phyloP scores from a whole-genome alignment of 2,113 vertebrate genomes.

The Gallinago paraguaiae region DNA sequence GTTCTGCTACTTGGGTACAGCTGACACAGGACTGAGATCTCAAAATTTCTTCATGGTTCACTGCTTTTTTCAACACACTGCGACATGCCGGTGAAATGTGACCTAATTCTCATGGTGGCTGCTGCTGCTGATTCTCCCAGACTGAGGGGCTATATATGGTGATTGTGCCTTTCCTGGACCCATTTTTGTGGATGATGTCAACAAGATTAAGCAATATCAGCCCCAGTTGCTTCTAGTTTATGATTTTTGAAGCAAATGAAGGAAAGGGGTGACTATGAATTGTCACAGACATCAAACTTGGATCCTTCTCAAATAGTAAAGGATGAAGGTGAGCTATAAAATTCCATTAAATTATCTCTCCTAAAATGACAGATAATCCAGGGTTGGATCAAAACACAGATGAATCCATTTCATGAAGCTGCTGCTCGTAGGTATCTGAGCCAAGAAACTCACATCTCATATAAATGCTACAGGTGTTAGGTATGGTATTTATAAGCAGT shows the following conservation, averaged over 20 bases:
- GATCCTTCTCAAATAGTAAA: background rate
- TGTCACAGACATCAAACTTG: background rate
- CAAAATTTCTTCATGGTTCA: background rate
- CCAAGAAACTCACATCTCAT: background rate
- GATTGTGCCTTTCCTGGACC: background rate
- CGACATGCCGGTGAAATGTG: background rate
- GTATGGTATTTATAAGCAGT: background rate
- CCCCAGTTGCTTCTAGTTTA: background rate
- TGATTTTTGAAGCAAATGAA: background rate
- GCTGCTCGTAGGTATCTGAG: background rate
- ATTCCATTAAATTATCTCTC: background rate
- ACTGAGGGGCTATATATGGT: fast-evolving
- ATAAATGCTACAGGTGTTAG: background rate
- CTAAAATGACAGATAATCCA: background rate
- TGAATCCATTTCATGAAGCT: background rate
- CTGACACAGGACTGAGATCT: background rate
- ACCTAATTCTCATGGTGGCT: background rate
- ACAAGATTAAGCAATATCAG: background rate
- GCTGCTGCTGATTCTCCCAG: background rate
- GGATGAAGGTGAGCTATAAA: background rate
- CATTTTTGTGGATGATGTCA: background rate
- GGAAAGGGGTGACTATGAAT: background rate
- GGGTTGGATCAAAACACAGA: background rate
- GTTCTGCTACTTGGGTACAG: background rate
- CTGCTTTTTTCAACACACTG: background rate